A percentile compares a stretch with the other conserved stretches of the same genome.
Evolutionary conservation across 2,797 vertebrate species (phyloP).

Genomic region (Pangasius larnaudii): DNA sequence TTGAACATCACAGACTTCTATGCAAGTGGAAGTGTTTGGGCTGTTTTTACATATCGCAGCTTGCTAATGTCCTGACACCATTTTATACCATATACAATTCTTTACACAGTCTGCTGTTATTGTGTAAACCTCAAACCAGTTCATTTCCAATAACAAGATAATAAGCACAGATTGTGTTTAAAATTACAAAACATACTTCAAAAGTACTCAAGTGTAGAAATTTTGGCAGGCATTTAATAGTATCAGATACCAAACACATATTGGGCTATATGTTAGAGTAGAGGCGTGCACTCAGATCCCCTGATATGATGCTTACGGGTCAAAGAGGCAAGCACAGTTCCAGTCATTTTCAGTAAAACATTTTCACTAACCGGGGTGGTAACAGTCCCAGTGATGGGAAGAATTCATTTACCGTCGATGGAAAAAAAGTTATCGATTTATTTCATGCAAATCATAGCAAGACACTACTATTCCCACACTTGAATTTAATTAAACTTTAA

Average conservation of each 20-base stretch:
- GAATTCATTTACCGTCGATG: neutral
- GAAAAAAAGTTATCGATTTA: neutral
- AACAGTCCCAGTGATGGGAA: neutral
- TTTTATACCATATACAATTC: neutral
- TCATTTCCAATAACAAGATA: neutral
- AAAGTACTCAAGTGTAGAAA: neutral
- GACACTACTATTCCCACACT: neutral
- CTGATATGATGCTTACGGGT: neutral
- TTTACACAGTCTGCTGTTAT: neutral
- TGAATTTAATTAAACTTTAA: neutral
- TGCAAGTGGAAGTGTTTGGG: neutral
- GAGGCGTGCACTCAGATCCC: neutral
- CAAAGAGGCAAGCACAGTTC: neutral
- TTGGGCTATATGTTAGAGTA: neutral
- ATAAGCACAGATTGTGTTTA: neutral
- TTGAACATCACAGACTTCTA: conserved; percentile 30
- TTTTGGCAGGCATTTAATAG: neutral
- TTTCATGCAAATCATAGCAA: neutral
- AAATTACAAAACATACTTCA: neutral
- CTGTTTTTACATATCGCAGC: neutral
- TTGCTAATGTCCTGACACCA: neutral
- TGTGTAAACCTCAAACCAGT: neutral
- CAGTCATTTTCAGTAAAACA: neutral
- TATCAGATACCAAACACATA: neutral
- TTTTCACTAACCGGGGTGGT: neutral